phyloP scores from a whole-genome alignment of 2,888 invertebrate species.

The Cryptocephalus moraei region DNA sequence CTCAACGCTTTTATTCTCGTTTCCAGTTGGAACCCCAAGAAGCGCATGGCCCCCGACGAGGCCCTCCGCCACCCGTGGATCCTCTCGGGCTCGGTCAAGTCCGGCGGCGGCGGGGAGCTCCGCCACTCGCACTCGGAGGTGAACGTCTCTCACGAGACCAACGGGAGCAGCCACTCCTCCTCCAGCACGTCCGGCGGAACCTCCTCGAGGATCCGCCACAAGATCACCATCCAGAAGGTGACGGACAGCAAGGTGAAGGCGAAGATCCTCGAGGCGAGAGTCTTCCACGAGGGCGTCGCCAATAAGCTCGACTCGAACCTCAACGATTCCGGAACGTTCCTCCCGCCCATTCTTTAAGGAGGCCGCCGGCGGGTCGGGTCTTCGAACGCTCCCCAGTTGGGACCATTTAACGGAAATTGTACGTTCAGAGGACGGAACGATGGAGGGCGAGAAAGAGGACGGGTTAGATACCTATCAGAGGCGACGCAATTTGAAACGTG shows the following conservation, averaged over 20 bases:
- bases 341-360: slow-evolving; percentile 49
- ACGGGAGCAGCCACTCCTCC: slow-evolving; percentile 25
- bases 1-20: too few relatives aligned
- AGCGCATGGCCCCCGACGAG: slow-evolving; percentile 84
- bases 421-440: too few relatives aligned
- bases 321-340: slow-evolving; percentile 52
- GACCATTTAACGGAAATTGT: too few relatives aligned
- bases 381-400: too few relatives aligned
- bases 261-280: slow-evolving; percentile 32
- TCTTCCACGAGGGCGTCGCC: slow-evolving; percentile 36
- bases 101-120: slow-evolving; percentile 31
- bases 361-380: neutral
- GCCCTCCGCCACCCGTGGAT: slow-evolving; percentile 81
- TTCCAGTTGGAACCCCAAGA: slow-evolving; percentile 82
- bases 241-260: slow-evolving; percentile 31
- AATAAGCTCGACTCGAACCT: slow-evolving; percentile 36
- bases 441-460: too few relatives aligned
- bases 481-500: too few relatives aligned
- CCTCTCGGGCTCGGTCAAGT: slow-evolving; percentile 36
- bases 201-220: slow-evolving; percentile 23
- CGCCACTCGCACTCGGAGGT: slow-evolving; percentile 44
- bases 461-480: too few relatives aligned
- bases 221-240: slow-evolving; percentile 28
- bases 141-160: slow-evolving; percentile 29
- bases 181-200: slow-evolving; percentile 33